phyloP scores from a whole-genome alignment of 2,797 vertebrate species.

The Aplochiton taeniatus region DNA sequence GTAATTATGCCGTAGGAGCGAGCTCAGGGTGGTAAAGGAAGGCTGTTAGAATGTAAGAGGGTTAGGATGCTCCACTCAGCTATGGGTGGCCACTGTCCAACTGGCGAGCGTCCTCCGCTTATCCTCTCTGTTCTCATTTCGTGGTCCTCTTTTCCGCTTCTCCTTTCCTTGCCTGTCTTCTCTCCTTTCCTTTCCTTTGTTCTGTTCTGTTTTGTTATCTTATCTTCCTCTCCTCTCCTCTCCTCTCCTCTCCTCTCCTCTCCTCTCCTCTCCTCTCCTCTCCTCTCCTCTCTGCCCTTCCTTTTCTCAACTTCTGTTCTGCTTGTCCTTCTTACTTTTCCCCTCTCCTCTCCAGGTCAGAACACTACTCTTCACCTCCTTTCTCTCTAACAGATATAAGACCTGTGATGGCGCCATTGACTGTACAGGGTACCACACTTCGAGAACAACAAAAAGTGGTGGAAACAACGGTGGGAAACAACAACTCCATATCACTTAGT shows the following conservation, averaged over 20 bases:
- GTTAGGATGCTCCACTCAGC: conserved; percentile 41
- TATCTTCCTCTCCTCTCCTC: conserved; percentile 6
- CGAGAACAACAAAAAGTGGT: too few species aligned
- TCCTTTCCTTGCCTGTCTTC: conserved; percentile 6
- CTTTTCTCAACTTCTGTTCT: neutral
- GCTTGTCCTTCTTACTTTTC: neutral
- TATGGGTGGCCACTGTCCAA: conserved; percentile 48
- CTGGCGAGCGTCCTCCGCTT: conserved; percentile 35
- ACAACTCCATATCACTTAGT: too few species aligned
- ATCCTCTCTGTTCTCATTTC: conserved; percentile 10
- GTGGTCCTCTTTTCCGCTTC: neutral
- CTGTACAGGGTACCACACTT: too few species aligned
- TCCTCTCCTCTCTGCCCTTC: neutral
- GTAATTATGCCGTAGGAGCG: conserved; percentile 49
- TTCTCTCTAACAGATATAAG: neutral
- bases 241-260: neutral
- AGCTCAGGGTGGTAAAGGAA: conserved; percentile 11
- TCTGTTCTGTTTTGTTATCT: neutral
- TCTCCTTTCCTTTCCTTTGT: conserved; percentile 6
- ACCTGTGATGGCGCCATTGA: too few species aligned
- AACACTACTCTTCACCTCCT: neutral
- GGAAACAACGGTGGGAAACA: too few species aligned
- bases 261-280: neutral
- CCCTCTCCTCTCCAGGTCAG: conserved; percentile 1
- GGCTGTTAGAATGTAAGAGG: too few species aligned